Evolutionary conservation across 2,797 vertebrate species (phyloP).

Genomic region (Margarornis squamiger): DNA sequence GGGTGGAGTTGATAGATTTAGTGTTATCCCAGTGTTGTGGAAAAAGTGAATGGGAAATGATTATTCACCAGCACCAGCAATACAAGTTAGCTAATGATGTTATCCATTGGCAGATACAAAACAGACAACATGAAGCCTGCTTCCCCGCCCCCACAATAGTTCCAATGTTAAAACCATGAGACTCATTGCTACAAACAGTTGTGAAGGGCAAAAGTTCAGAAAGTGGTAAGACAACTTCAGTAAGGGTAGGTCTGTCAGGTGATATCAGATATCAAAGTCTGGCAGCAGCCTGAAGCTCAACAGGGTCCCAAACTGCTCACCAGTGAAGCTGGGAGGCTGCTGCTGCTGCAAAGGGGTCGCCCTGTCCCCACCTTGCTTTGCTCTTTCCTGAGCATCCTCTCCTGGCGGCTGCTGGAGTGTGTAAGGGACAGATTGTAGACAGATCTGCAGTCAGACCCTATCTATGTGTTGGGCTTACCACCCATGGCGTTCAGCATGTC

Average conservation of each 20-base stretch:
- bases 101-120: background rate
- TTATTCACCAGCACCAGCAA: background rate
- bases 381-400: background rate
- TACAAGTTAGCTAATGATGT: background rate
- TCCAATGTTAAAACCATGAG: background rate
- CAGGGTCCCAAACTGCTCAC: background rate
- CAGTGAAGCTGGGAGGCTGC: background rate
- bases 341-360: background rate
- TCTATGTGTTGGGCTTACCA: background rate
- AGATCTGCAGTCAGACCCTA: background rate
- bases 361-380: background rate
- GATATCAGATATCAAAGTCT: background rate
- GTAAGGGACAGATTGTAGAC: background rate
- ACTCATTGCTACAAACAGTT: background rate
- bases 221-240: background rate
- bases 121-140: background rate
- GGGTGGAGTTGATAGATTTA: background rate
- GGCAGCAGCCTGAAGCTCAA: background rate
- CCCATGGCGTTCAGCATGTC: fast-evolving
- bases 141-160: background rate
- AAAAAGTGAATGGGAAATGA: slow-evolving; percentile 4
- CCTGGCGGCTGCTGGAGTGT: background rate
- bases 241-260: slow-evolving; percentile 1
- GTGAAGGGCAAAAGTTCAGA: slow-evolving; percentile 11
- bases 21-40: background rate